Evolutionary conservation across 2,888 invertebrate genomes (phyloP), one percentile per base, ranked within the genome.

Genomic region (Pyrrhosoma nymphula): DNA sequence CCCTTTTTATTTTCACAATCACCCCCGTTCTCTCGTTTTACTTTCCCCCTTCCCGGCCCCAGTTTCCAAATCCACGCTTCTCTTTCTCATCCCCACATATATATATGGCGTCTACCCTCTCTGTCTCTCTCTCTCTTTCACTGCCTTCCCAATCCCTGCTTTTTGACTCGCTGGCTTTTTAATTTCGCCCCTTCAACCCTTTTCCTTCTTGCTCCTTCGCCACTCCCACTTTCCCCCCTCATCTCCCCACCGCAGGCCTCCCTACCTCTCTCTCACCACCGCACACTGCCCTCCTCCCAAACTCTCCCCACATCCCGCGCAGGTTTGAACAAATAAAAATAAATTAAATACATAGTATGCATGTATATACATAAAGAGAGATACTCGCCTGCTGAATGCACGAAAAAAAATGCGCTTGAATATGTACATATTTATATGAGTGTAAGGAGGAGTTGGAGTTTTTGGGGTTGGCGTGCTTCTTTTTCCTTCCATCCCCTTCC

Each of bases 121-220:
- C 35, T n/a, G 6, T 88, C 39, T 47, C 88, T 12, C 88, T n/a
- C 10, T 30, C 88, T 10, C 39, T 20, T 10, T 30, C 47, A 16
- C 47, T 8, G 60, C 88, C 20, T 60, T 3, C 55, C n/a, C 55
- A 8, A 26, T 55, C 91, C 14, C 23, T n/a, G 56, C 69, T 39
- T 93, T 93, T 93, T 69, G 56, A 69, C 63, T 93, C 93, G 69
- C 47, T 93, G 93, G 47, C 93, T 93, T 93, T 93, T 93, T 93
- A 93, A 93, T 93, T 93, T 93, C 91, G 91, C 91, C 63, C 60
- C 82, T 16, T 82, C 35, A 30, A 82, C 26, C 35, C 82, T 82
- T 8, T 60, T 20, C 60, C 18, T 60, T 14, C 60, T 60, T 60
- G 20, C 82, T 35, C 35, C 82, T 18, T 35, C 82, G 16, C 35